Percentiles rank a stretch among this genome's conserved stretches.
phyloP scores from a whole-genome alignment of 2,888 invertebrate genomes.

The Hirtodrosophila alboralis region DNA sequence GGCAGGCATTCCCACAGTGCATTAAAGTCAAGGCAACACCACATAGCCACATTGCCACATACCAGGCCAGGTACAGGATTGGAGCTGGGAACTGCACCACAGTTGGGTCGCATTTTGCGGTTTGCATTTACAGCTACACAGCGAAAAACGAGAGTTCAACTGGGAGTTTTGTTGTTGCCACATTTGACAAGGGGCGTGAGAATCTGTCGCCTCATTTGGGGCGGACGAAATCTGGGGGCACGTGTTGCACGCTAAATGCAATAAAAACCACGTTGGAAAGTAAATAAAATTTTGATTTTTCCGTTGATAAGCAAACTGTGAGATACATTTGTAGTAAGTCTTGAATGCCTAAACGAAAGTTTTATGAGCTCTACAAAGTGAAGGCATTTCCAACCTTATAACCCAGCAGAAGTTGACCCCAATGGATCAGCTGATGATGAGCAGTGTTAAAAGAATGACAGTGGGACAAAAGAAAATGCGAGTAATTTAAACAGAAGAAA shows the following conservation, averaged over 20 bases:
- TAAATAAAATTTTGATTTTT: conserved; percentile 30
- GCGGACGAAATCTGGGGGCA: conserved; percentile 13
- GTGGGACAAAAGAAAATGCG: conserved; percentile 10
- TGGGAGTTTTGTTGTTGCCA: conserved; percentile 7
- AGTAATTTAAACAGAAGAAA: conserved; percentile 56
- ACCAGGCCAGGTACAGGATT: conserved; percentile 4
- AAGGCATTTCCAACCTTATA: conserved; percentile 25
- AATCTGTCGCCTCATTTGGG: conserved; percentile 33
- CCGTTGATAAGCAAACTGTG: conserved; percentile 25
- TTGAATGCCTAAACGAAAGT: conserved; percentile 39
- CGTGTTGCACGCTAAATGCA: conserved; percentile 48
- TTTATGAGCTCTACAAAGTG: conserved; percentile 22
- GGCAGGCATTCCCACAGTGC: conserved; percentile 72
- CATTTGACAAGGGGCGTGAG: conserved; percentile 58
- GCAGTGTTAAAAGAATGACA: conserved; percentile 18
- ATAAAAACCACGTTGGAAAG: conserved; percentile 32
- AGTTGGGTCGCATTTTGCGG: conserved; percentile 46
- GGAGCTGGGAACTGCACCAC: conserved; percentile 2
- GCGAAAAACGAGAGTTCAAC: conserved; percentile 7
- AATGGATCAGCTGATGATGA: conserved; percentile 49
- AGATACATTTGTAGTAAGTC: conserved; percentile 3
- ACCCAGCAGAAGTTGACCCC: conserved; percentile 47
- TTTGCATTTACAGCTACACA: conserved; percentile 17
- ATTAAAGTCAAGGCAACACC: conserved; percentile 53
- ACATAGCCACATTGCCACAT: conserved; percentile 14